These are phyloP conservation scores for Echinometra lucunter DNA, from an alignment of 53 echinoderm and acorn worm genomes.

Conservation along the genomic window DNA sequence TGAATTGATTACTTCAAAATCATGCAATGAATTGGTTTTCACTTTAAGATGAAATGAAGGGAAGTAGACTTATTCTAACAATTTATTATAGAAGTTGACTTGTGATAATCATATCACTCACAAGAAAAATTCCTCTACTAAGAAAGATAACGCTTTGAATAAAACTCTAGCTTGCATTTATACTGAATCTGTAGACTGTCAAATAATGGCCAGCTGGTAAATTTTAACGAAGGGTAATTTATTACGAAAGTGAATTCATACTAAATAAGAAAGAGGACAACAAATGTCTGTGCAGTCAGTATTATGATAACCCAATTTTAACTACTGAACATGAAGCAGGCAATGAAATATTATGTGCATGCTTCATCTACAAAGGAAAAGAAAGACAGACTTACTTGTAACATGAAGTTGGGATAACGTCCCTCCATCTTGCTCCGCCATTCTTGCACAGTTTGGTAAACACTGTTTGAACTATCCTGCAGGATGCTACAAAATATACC, in stretches of 20 bases:
- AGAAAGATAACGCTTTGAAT: neutral
- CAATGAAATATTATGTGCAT: neutral
- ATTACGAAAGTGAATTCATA: neutral
- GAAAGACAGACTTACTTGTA: slow-evolving; percentile 37
- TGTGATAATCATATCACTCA: neutral
- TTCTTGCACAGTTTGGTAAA: neutral
- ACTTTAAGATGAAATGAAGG: neutral
- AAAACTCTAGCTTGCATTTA: neutral
- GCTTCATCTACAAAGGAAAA: neutral
- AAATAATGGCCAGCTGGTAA: neutral
- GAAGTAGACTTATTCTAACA: no score
- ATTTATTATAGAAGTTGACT: no score
- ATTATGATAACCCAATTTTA: no score
- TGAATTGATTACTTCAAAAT: neutral
- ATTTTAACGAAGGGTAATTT: neutral
- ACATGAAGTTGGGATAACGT: slow-evolving; percentile 56
- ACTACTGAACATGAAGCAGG: neutral
- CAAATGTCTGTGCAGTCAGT: no score
- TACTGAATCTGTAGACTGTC: neutral
- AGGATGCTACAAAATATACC: neutral
- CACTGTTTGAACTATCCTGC: neutral
- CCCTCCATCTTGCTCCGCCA: slow-evolving; percentile 64
- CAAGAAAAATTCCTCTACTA: neutral
- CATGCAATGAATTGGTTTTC: neutral
- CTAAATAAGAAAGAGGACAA: no score